These are phyloP conservation scores for Polydrusus pterygomalis DNA, from an alignment of 2,888 invertebrate genomes.

Conservation along the genomic window DNA sequence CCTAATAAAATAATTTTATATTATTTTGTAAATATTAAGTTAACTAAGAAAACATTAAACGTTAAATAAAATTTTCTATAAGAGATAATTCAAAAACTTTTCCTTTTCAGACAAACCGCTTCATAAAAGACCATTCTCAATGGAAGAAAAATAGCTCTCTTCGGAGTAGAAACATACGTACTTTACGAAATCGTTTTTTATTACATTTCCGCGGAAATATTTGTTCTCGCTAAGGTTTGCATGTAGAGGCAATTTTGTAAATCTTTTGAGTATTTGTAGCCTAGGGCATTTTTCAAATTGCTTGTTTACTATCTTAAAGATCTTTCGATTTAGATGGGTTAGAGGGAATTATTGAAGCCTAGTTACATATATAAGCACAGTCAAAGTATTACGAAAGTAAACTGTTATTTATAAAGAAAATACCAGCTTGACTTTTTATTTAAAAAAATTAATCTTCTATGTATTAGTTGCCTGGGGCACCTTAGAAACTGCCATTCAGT, in stretches of 20 bases:
- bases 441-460: too few species aligned
- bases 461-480: too few species aligned
- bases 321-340: background rate
- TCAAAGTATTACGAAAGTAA: too few species aligned
- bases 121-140: background rate
- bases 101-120: background rate
- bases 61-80: background rate
- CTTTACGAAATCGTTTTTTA: slow-evolving; percentile 8
- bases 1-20: too few species aligned
- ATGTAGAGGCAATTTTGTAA: background rate
- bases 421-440: too few species aligned
- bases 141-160: slow-evolving; percentile 10
- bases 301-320: background rate
- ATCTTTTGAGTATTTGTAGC: slow-evolving; percentile 1
- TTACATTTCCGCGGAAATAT: slow-evolving; percentile 12
- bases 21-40: too few species aligned
- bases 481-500: too few species aligned
- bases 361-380: too few species aligned
- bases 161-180: background rate
- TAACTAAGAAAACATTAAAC: background rate
- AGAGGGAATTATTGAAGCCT: too few species aligned
- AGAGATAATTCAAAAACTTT: slow-evolving; percentile 3
- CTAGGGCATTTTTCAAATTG: background rate
- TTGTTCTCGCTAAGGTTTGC: background rate
- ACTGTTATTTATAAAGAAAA: too few species aligned